Base-by-base conservation (phyloP, 2,797 vertebrate genomes). In the Paguma larvata region DNA sequence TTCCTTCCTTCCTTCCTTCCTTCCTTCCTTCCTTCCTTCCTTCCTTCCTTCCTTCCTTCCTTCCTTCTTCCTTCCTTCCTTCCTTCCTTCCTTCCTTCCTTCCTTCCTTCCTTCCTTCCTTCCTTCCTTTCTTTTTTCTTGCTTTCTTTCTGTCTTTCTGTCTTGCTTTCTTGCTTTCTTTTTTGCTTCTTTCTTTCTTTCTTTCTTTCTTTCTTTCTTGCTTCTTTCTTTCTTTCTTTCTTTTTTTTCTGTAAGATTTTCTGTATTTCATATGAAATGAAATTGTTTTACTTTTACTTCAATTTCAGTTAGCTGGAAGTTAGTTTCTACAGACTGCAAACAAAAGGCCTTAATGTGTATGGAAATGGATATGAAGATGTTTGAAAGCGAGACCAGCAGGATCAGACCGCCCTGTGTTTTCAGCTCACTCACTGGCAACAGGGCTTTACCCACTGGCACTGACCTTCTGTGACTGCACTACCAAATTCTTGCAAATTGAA, bases 221-320 rank as follows among this genome's bases (percentile, higher is more conserved):
- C 0, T 51, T 53, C 46, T 46, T 1, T 46, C 46, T 46, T 6
- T 46, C 46, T 46, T 6, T 46, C 46, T 46, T 11, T 46, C 46
- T 77, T 65, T 89, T 18, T 38, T 1, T 72, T 85, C 63, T 91
- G 13, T 72, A 32, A 72, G 6, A 73, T 38, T 92, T 32, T 38
- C 11, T n/a, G 30, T 6, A n/a, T 87, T 91, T 94, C 63, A 25
- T 89, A 46, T 62, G 70, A 73, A 87, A 65, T 94, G n/a, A 92
- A 65, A 92, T 86, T 48, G 23, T 91, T 85, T 80, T 62, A 79
- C 4, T 11, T 62, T 73, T n/a, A 59, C n/a, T 84, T 92, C 19
- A 56, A 32, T 77, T 95, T 95, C 27, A 53, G 34, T 93, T 94
- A 88, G 65, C 15, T 1, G 1, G 19, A 88, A 78, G 38, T 83